A percentile compares a stretch with the other conserved stretches of the same genome.
Conservation (phyloP, 2,797 vertebrate species). For the Neosilurus hyrtlii region DNA sequence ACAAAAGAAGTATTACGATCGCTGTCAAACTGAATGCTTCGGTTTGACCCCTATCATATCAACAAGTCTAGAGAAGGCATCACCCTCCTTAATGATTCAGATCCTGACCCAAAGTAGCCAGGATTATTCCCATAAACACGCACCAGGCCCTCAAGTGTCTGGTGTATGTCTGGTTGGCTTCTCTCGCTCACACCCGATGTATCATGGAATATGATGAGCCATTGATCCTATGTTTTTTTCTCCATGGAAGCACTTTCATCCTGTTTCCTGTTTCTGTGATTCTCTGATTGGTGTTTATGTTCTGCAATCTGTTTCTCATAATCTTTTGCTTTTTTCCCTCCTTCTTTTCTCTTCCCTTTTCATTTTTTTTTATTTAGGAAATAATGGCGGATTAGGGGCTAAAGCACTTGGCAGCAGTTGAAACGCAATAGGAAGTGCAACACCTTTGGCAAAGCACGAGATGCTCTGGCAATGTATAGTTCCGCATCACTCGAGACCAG, state of each 20-base stretch:
- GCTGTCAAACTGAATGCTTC: conserved; percentile 12
- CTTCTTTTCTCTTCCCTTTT: conserved; percentile 52
- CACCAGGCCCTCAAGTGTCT: conserved; percentile 39
- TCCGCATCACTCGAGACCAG: conserved; percentile 42
- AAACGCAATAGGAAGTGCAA: conserved; percentile 60
- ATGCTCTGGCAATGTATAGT: conserved; percentile 48
- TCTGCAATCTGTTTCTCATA: conserved; percentile 75
- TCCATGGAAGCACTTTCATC: conserved; percentile 69
- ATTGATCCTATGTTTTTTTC: conserved; percentile 66
- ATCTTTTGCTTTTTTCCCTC: conserved; percentile 55
- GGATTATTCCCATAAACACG: conserved; percentile 35
- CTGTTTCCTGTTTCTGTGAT: conserved; percentile 74
- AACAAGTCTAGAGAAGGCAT: conserved; percentile 28
- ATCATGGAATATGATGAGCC: conserved; percentile 67
- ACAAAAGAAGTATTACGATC: conserved; percentile 20
- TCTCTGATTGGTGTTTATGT: conserved; percentile 78
- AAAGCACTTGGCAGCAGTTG: conserved; percentile 61
- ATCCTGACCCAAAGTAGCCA: conserved; percentile 21
- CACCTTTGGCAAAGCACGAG: conserved; percentile 61
- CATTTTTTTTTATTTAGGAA: conserved; percentile 44
- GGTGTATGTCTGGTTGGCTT: conserved; percentile 44
- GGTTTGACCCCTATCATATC: conserved; percentile 33
- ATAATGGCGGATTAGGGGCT: conserved; percentile 58
- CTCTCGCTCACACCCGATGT: conserved; percentile 49
- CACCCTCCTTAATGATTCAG: conserved; percentile 24